Evolutionary conservation across 2,113 vertebrate genomes (phyloP), one percentile per base, ranked within the genome.

Genomic region (Arothron firmamentum): DNA sequence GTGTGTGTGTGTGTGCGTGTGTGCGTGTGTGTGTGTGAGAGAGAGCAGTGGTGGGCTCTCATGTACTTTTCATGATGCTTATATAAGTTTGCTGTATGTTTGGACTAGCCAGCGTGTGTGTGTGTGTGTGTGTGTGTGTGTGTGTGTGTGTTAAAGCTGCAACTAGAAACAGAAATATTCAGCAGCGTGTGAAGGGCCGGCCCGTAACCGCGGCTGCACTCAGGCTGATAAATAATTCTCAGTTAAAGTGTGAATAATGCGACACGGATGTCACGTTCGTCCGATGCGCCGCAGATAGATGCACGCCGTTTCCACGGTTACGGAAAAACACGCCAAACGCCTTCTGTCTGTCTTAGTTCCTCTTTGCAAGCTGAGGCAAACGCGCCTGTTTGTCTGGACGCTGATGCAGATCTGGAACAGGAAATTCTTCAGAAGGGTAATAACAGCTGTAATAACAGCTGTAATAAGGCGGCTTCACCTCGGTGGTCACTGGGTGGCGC

Each of bases 121-220:
- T 9, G 47, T 52, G 48, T 19, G 18, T 18, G 56, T n/a, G 56
- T 34, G 67, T 42, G 49, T 21, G 72, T 83, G 59, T 21, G 54
- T 17, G 52, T 23, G 67, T 42, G 49, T 21, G 72, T 83, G 59
- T 52, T 83, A 72, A 81, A 81, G 74, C 59, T 18, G 0, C 45
- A 15, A 81, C 78, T 87, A 86, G 79, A 89, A 89, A 87, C 73
- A 67, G 85, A 89, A 88, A 87, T 88, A 88, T 89, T 89, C 80
- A 88, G 69, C 68, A 38, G 72, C 9, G 75, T 15, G 62, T 61
- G 69, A 75, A 74, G 67, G 76, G 72, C 59, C 72, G 42, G 76
- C 28, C 74, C 62, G n/a, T 62, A 64, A 74, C 75, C 80, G 81
- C 47, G 80, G 77, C 75, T 72, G 79, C 76, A 52, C 61, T 62